These are phyloP conservation scores for Microcebus murinus DNA, from an alignment of 2,113 vertebrate genomes.

Conservation along the genomic window DNA sequence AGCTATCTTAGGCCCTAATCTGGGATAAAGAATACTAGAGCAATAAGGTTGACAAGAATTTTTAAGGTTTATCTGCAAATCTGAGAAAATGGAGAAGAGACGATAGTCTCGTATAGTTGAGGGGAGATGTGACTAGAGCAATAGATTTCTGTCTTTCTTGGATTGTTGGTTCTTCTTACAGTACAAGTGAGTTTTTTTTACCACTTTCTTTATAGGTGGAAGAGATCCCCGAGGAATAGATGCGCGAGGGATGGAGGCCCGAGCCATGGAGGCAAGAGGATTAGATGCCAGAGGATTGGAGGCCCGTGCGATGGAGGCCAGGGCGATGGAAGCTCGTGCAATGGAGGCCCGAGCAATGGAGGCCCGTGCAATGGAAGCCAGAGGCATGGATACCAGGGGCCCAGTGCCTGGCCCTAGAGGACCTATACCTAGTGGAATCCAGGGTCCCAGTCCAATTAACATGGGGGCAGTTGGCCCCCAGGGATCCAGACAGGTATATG, in stretches of 20 bases:
- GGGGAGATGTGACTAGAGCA: background rate
- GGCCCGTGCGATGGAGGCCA: slow-evolving; percentile 88
- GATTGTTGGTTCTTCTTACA: background rate
- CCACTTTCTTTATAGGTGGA: slow-evolving; percentile 84
- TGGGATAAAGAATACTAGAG: background rate
- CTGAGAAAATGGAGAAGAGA: background rate
- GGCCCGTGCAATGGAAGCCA: slow-evolving; percentile 89
- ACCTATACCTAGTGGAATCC: slow-evolving; percentile 92
- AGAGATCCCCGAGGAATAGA: slow-evolving; percentile 90
- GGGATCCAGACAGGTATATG: slow-evolving; percentile 89
- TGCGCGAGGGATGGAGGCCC: slow-evolving; percentile 88
- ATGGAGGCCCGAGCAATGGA: slow-evolving; percentile 85
- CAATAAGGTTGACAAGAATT: background rate
- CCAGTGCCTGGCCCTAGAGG: slow-evolving; percentile 92
- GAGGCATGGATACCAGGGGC: slow-evolving; percentile 90
- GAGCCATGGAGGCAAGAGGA: slow-evolving; percentile 89
- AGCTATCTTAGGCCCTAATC: background rate
- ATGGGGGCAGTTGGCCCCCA: slow-evolving; percentile 91
- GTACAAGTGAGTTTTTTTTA: slow-evolving; percentile 23
- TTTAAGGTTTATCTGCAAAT: slow-evolving; percentile 49
- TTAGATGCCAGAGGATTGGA: slow-evolving; percentile 85
- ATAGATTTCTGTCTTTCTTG: slow-evolving; percentile 37
- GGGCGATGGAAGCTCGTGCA: slow-evolving; percentile 84
- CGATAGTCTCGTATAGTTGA: background rate
- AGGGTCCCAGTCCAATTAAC: slow-evolving; percentile 89